Conservation (phyloP, 2,797 vertebrate species). For the Falco rusticolus region DNA sequence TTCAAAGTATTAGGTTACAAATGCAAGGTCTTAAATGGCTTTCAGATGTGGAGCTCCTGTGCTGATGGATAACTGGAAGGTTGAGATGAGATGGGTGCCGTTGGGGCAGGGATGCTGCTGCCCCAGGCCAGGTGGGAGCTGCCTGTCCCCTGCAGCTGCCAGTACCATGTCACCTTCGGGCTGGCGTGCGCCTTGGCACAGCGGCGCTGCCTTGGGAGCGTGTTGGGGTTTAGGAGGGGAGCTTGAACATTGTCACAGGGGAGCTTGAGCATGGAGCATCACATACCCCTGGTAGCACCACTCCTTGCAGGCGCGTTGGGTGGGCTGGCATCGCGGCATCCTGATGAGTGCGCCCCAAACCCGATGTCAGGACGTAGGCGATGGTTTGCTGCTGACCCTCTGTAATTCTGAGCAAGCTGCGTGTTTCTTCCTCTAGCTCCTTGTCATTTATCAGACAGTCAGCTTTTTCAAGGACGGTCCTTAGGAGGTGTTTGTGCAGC, state of each 20-base stretch:
- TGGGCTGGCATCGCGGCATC: not conserved
- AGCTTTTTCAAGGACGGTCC: not conserved
- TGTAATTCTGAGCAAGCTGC: not conserved
- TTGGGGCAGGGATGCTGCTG: not conserved
- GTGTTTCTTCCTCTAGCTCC: not conserved
- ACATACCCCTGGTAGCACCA: accelerated
- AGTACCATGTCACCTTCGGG: not conserved
- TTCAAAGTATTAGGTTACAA: not conserved
- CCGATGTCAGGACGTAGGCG: accelerated
- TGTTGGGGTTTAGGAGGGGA: not conserved
- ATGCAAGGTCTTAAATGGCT: not conserved
- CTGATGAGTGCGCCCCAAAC: accelerated
- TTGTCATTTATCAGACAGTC: not conserved
- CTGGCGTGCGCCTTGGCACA: not conserved
- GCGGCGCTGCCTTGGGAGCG: not conserved
- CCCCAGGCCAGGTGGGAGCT: not conserved
- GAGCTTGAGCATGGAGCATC: not conserved
- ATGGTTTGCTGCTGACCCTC: not conserved
- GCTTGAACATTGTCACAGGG: not conserved
- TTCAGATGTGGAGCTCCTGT: not conserved
- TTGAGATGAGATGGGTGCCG: not conserved
- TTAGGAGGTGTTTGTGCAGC: not conserved
- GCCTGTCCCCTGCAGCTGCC: not conserved
- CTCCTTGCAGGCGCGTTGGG: not conserved
- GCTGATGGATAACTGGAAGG: not conserved